Evolutionary conservation across 64 coral and sea anemone species (phyloP), one percentile per base, ranked within the genome.

Genomic region (Stichodactyla helianthus): DNA sequence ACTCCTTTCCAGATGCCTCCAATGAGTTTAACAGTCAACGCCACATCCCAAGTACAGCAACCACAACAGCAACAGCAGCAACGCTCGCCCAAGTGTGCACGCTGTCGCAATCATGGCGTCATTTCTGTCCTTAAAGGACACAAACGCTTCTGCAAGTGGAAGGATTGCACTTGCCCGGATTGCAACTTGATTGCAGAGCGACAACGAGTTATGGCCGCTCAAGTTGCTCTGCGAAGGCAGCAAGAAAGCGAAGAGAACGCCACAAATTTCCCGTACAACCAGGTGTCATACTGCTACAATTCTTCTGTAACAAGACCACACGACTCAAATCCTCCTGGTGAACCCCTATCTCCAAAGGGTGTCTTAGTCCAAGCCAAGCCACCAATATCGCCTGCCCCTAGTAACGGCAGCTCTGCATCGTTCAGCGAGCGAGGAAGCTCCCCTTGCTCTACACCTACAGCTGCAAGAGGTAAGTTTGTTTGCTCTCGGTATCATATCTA

Each of bases 131-230:
- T 93, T 50, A 93, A 93, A 86, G 92, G 92, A 25, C 92, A 93
- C 88, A 93, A 93, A 55, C 71, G 92, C 17, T 93, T 93, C 59
- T 93, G 92, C 77, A 93, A 93, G 89, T 93, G 92, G 92, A 85
- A 89, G 25, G 92, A 93, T 31, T 93, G 92, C 17, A 79, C 92
- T 16, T 93, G 92, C 16, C 59, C 92, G 0, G 92, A 93, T 31
- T 93, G 92, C 77, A 93, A 93, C 60, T 82, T 93, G 17, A 93
- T 93, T 35, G 92, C 92, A 52, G 92, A 93, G n/a, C 60, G 92
- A 63, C 92, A 93, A 16, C 50, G 92, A 65, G 92, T 93, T 7
- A 93, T 93, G 92, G 92, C 92, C 8, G 92, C 92, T 6, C 92
- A 93, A 86, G 92, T 93, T 6, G 92, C 92, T 22, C 51, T 93